phyloP scores from a whole-genome alignment of 92 coral and sea anemone genomes.

The Epizoanthus scotinus region DNA sequence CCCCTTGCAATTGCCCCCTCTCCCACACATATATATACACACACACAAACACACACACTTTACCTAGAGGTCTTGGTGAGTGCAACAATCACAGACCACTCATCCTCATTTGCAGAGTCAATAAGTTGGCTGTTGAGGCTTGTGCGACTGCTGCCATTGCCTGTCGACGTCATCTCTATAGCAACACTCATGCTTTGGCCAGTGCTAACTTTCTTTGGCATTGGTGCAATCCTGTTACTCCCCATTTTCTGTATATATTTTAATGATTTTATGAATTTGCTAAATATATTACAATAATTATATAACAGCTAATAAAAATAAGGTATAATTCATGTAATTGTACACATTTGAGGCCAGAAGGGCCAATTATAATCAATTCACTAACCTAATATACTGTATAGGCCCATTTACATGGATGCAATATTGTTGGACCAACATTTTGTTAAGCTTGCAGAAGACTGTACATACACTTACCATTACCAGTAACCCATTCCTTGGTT shows the following conservation, averaged over 20 bases:
- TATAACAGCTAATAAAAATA: no score
- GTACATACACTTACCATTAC: not conserved
- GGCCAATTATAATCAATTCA: no score
- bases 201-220: conserved; percentile 29
- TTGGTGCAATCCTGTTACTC: conserved; percentile 83
- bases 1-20: not conserved
- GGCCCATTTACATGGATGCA: no score
- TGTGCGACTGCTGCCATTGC: conserved; percentile 41
- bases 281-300: no score
- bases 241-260: conserved; percentile 68
- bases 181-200: conserved; percentile 53
- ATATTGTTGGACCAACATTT: no score
- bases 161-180: conserved; percentile 69
- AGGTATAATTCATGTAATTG: no score
- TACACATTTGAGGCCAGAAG: no score
- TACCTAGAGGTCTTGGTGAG: conserved; percentile 87
- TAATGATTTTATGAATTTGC: no score
- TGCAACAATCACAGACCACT: conserved; percentile 67
- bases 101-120: conserved; percentile 39
- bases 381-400: no score
- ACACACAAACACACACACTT: not conserved
- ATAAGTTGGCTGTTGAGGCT: conserved; percentile 35
- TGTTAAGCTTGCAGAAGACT: no score
- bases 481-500: conserved; percentile 17
- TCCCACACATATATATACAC: no score